Evolutionary conservation across 1,140 invertebrate genomes (phyloP), one percentile per base, ranked within the genome.

Genomic region (Drosophila kanapiae): DNA sequence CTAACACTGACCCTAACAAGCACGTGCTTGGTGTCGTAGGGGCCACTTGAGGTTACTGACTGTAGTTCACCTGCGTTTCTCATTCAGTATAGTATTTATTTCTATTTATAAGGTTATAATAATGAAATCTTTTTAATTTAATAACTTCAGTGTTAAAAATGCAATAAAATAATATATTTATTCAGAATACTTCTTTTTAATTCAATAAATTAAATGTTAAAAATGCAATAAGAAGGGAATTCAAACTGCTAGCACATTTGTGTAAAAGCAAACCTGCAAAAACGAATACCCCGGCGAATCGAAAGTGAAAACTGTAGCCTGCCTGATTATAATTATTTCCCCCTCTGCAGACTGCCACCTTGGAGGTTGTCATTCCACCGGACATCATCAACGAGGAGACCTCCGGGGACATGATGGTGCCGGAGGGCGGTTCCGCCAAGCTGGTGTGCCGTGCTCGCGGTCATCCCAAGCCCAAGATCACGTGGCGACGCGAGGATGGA

Each of bases 351-450:
- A 97, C 96, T 51, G 97, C 96, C 69, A 96, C 95, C 91, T 92
- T 98, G 81, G 97, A 98, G 93, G 97, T 98, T 47, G 97, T 98
- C 2, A 97, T 98, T 80, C 97, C 97, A 14, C 97, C 97, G 33
- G 97, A 98, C 87, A 98, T 98, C 75, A 95, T 97, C 60, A 96
- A 96, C 80, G 96, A 97, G 83, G 97, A 98, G 84, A 97, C 97
- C 5, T 96, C 97, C 48, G 96, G 97, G 23, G 97, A 98, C 90
- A 95, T 98, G 93, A 97, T 98, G 96, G 97, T 98, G 14, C 96
- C 97, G 3, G 98, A 98, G 93, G 97, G 97, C 37, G 96, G 97
- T 3, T 96, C 97, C 6, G 97, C 97, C 5, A 97, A 97, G 84
- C 94, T 99, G 56, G 95, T 96, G 18, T 99, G 98, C 92, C 96